phyloP scores from a whole-genome alignment of 1,140 invertebrate species.

The Danaus melanippus region DNA sequence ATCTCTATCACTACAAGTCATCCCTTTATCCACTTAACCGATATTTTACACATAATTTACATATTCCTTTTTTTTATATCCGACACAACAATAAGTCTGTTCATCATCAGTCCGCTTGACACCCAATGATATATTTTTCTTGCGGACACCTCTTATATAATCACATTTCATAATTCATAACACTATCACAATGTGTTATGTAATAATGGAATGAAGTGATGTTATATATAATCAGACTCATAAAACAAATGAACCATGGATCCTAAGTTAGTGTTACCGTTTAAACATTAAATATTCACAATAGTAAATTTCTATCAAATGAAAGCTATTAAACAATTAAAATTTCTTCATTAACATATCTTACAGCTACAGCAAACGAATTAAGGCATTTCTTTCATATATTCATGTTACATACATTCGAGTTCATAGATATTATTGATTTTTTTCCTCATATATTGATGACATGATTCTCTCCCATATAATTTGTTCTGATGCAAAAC shows the following conservation, averaged over 20 bases:
- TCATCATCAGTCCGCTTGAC: too few relatives aligned
- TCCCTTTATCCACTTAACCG: conserved; percentile 5
- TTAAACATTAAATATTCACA: conserved; percentile 6
- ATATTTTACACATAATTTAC: conserved; percentile 22
- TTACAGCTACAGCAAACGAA: conserved; percentile 62
- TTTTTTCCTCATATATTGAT: too few relatives aligned
- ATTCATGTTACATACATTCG: conserved; percentile 38
- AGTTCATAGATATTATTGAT: conserved; percentile 30
- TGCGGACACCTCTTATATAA: too few relatives aligned
- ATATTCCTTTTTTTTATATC: neutral
- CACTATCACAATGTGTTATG: conserved; percentile 1
- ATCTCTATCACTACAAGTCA: conserved; percentile 15
- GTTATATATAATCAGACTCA: neutral
- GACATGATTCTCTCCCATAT: too few relatives aligned
- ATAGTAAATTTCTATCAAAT: conserved; percentile 7
- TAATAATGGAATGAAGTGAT: neutral
- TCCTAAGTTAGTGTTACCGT: too few relatives aligned
- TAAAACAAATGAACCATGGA: too few relatives aligned
- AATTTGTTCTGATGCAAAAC: too few relatives aligned
- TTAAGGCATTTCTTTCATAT: conserved; percentile 59
- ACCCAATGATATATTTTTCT: too few relatives aligned
- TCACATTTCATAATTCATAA: neutral
- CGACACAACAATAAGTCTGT: too few relatives aligned
- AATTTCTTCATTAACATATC: conserved; percentile 42
- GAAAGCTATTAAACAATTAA: conserved; percentile 25